Percentiles rank a stretch among this genome's conserved stretches.
Conservation (phyloP, 2,797 vertebrate species). For the Pseudomugil tenellus region DNA sequence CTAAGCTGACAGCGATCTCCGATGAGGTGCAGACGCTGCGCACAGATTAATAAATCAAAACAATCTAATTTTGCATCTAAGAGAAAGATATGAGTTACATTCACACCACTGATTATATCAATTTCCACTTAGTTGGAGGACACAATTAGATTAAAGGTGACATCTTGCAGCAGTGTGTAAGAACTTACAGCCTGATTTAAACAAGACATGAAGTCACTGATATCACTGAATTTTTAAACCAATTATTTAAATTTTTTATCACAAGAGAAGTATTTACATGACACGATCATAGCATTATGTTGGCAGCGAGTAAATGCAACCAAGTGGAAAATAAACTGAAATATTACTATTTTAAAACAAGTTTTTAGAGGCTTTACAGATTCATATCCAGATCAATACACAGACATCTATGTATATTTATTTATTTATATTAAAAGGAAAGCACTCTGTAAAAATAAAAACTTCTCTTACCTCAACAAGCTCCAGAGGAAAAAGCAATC, state of each 20-base stretch:
- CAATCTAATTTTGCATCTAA: constrained; percentile 54
- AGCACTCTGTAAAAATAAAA: constrained; percentile 25
- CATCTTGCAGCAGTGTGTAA: constrained; percentile 32
- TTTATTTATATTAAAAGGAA: background rate
- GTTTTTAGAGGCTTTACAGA: background rate
- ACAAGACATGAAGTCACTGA: constrained; percentile 48
- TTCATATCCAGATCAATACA: background rate
- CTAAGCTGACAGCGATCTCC: constrained; percentile 62
- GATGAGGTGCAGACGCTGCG: constrained; percentile 45
- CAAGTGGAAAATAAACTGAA: constrained; percentile 8
- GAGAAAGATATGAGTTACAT: constrained; percentile 33
- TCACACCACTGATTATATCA: constrained; percentile 53
- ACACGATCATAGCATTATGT: constrained; percentile 17
- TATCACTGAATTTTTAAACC: constrained; percentile 28
- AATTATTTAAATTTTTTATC: constrained; percentile 50
- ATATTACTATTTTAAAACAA: background rate
- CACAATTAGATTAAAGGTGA: constrained; percentile 58
- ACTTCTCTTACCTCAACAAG: constrained; percentile 69
- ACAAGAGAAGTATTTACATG: constrained; percentile 11
- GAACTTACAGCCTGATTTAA: constrained; percentile 61
- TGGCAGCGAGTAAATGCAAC: background rate
- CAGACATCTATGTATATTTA: background rate
- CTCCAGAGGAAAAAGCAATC: constrained; percentile 52
- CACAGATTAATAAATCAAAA: constrained; percentile 49
- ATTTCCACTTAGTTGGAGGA: constrained; percentile 51